phyloP scores from a whole-genome alignment of 1,140 invertebrate genomes.

The Eriosoma lanigerum region DNA sequence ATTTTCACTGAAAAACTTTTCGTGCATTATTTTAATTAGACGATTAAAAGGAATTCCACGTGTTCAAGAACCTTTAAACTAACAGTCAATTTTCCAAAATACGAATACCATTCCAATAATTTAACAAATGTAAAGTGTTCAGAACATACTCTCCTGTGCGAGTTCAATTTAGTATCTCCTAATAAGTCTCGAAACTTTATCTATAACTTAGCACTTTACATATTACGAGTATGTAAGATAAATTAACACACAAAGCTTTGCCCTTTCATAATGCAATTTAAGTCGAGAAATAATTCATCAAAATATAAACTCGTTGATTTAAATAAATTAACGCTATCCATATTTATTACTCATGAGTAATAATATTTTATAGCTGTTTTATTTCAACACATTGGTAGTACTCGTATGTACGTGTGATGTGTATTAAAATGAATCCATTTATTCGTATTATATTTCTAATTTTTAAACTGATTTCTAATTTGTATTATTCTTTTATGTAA shows the following conservation, averaged over 20 bases:
- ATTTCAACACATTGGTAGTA: background rate
- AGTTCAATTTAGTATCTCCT: background rate
- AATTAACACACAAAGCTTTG: constrained; percentile 14
- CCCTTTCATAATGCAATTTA: constrained; percentile 3
- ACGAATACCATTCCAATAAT: background rate
- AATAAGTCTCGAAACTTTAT: constrained; percentile 10
- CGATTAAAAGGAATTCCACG: background rate
- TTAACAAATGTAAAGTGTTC: constrained; percentile 5
- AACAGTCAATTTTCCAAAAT: background rate
- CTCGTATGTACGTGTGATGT: background rate
- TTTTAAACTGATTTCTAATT: background rate
- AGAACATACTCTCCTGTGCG: background rate
- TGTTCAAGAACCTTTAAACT: background rate
- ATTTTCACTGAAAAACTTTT: background rate
- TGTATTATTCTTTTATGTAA: no score
- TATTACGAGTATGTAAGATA: background rate
- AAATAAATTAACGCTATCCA: constrained; percentile 15
- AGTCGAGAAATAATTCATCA: background rate
- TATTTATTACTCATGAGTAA: background rate
- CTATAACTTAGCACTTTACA: constrained; percentile 13
- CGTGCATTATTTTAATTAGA: background rate
- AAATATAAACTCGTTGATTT: background rate
- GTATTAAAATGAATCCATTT: background rate
- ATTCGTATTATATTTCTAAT: constrained; percentile 3
- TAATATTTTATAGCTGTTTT: background rate